A percentile compares a stretch with the other conserved stretches of the same genome.
Evolutionary conservation across 2,113 vertebrate species (phyloP).

Genomic region (Paradoxurus hermaphroditus): DNA sequence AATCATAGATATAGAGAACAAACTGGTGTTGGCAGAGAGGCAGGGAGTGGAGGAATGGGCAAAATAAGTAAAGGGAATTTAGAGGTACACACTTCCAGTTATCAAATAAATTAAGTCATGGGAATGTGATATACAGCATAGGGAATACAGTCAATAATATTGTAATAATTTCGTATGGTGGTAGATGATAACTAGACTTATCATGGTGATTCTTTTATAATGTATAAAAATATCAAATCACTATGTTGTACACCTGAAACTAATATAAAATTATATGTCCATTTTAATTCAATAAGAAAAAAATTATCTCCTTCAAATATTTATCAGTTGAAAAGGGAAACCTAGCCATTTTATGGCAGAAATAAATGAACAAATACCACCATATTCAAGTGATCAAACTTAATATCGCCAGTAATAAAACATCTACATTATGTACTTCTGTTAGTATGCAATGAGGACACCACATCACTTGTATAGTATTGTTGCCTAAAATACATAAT

Average conservation of each 20-base stretch:
- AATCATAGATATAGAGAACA: not conserved
- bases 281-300: not conserved
- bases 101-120: not conserved
- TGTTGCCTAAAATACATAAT: not conserved
- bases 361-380: not conserved
- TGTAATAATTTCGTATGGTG: not conserved
- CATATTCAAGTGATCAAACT: not conserved
- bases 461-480: not conserved
- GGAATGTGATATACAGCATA: not conserved
- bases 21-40: not conserved
- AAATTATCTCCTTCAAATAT: not conserved
- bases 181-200: not conserved
- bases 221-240: not conserved
- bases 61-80: not conserved
- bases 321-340: not conserved
- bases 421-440: not conserved
- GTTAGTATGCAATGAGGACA: not conserved
- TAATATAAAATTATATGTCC: not conserved
- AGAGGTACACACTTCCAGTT: not conserved
- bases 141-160: not conserved
- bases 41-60: not conserved
- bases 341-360: not conserved
- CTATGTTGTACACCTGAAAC: not conserved
- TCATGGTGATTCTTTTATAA: not conserved
- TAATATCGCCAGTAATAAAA: not conserved